Percentiles rank a stretch among this genome's conserved stretches.
Conservation (phyloP, 1,140 invertebrate species). For the Drosophila seguyi region DNA sequence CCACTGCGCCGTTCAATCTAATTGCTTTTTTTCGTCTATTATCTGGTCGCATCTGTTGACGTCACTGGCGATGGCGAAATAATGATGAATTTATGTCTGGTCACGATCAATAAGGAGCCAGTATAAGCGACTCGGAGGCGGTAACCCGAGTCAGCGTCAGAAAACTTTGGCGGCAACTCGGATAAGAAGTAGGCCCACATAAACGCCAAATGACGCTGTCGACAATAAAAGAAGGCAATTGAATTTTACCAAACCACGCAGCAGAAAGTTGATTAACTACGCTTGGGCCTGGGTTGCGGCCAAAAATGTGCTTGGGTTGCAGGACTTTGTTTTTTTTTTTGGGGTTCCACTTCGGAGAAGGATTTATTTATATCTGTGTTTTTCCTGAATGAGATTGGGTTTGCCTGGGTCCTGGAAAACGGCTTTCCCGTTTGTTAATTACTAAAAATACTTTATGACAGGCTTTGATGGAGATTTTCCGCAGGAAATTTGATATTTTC, state of each 20-base stretch:
- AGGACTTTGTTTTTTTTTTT: neutral
- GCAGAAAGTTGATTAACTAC: constrained; percentile 55
- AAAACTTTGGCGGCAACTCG: constrained; percentile 33
- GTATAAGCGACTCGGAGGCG: constrained; percentile 48
- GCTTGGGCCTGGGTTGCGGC: neutral
- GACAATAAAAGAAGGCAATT: constrained; percentile 55
- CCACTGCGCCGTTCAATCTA: constrained; percentile 32
- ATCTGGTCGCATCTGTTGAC: constrained; percentile 61
- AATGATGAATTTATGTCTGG: constrained; percentile 80
- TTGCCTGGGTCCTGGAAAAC: constrained; percentile 2
- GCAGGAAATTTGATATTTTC: constrained; percentile 41
- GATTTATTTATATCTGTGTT: constrained; percentile 42
- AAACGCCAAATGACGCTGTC: constrained; percentile 38
- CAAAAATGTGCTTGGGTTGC: constrained; percentile 36
- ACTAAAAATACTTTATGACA: constrained; percentile 20
- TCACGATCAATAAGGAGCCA: constrained; percentile 63
- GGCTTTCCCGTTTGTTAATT: constrained; percentile 43
- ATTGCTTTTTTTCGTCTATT: constrained; percentile 33
- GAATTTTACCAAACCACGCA: constrained; percentile 51
- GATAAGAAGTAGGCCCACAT: constrained; percentile 22
- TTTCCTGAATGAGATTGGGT: constrained; percentile 24
- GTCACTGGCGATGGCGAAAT: constrained; percentile 50
- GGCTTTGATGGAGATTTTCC: constrained; percentile 6
- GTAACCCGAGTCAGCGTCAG: constrained; percentile 41
- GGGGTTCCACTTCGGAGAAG: constrained; percentile 8